A percentile compares a stretch with the other conserved stretches of the same genome.
phyloP scores from a whole-genome alignment of 2,113 vertebrate genomes.

The Lota lota region DNA sequence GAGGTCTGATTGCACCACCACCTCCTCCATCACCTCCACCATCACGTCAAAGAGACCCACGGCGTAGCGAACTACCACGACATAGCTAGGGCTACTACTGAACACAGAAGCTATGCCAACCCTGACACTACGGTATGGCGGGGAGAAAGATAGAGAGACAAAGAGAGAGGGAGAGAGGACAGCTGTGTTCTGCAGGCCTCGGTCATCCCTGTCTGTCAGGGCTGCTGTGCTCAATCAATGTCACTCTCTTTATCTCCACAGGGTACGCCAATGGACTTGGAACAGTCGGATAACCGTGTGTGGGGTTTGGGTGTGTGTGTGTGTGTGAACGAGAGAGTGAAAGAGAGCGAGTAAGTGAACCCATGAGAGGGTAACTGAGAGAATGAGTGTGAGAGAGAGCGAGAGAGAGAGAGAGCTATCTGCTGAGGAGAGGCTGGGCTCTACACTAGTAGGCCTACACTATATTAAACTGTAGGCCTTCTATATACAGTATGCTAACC shows the following conservation, averaged over 20 bases:
- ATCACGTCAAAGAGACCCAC: no score
- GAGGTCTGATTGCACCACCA: no score
- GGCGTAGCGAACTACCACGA: no score
- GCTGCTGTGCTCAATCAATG: constrained; percentile 57
- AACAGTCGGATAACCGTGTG: not conserved
- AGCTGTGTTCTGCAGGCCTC: constrained; percentile 55
- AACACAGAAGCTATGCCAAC: no score
- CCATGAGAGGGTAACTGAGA: not conserved
- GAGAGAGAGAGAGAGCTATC: constrained; percentile 4
- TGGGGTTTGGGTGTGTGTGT: not conserved
- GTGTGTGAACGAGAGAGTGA: not conserved
- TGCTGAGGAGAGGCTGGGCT: no score
- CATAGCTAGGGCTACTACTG: no score
- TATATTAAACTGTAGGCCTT: no score
- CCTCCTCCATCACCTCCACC: no score
- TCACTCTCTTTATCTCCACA: constrained; percentile 52
- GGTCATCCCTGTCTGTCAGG: constrained; percentile 51
- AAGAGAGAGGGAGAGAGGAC: constrained; percentile 23
- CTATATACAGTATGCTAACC: no score
- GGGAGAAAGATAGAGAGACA: constrained; percentile 6
- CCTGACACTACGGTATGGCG: not conserved
- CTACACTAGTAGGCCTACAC: no score
- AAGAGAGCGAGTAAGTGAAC: not conserved
- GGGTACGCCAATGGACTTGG: not conserved
- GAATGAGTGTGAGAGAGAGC: constrained; percentile 2